Evolutionary conservation across 2,888 invertebrate species (phyloP), one percentile per base, ranked within the genome.

Genomic region (Neria commutata): DNA sequence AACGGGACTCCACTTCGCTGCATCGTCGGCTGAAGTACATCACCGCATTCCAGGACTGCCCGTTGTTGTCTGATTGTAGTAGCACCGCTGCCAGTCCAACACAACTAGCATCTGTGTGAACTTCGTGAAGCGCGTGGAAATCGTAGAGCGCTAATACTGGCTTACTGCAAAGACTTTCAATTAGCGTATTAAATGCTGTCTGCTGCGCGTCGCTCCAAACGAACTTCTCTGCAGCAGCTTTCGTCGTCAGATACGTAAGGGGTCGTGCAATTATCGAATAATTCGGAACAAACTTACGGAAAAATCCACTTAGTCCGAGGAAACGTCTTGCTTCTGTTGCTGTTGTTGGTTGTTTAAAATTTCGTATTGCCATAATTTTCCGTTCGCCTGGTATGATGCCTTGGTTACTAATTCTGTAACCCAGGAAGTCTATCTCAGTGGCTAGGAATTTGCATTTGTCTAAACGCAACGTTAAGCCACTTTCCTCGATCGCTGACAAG

Each of bases 1-100:
- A 77, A 4, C 49, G 51, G 21, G 52, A 58, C 45, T 64, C 60
- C 16, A 25, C 47, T 6, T 56, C 56, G 10, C 40, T 60, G 23
- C 58, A 62, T 25, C 62, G 64, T 17, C 58, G 52, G 42, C 61
- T 62, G n/a, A 45, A 60, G 23, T 60, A 60, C 14, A 60, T 47
- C 1, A 61, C 64, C 5, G 59, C 56, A 29, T 57, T 50, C 42
- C 56, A 62, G 24, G 26, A 40, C 3, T 58, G 56, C 1, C 40
- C 49, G 17, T 59, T 37, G 23, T 50, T 29, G n/a, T n/a, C n/a
- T 8, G 54, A 54, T 26, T 59, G 46, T 23, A 53, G 40, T 10
- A 48, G 11, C 25, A 58, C 53, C n/a, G n/a, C n/a, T n/a, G n/a
- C n/a, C n/a, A n/a, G n/a, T 25, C 48, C 53, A 34, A 53, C 58